phyloP scores from a whole-genome alignment of 2,113 vertebrate genomes.

The Sphyrna mokarran region DNA sequence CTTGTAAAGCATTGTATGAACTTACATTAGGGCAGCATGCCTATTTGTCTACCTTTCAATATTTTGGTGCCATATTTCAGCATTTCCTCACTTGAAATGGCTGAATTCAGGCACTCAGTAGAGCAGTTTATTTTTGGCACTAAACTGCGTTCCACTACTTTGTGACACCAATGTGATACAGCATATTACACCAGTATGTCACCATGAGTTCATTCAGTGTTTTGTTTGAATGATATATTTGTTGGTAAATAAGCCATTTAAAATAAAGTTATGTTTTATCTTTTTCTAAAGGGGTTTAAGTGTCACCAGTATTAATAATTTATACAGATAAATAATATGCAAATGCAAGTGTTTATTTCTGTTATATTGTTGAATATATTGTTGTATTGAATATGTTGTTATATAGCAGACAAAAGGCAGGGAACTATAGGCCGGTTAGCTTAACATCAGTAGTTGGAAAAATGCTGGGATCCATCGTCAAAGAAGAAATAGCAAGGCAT shows the following conservation, averaged over 20 bases:
- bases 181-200: not conserved
- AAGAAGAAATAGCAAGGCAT: too few relatives aligned
- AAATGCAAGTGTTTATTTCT: not conserved
- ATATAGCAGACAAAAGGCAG: too few relatives aligned
- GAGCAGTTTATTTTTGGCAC: not conserved
- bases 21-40: not conserved
- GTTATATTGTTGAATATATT: not conserved
- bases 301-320: not conserved
- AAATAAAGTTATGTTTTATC: not conserved
- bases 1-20: not conserved
- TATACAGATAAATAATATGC: not conserved
- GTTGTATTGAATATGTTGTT: too few relatives aligned
- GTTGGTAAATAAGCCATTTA: not conserved
- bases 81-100: not conserved
- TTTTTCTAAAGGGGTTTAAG: not conserved
- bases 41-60: not conserved
- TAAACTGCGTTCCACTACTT: not conserved
- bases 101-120: not conserved
- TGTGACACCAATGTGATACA: not conserved
- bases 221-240: not conserved
- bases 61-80: not conserved
- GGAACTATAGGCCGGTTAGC: too few relatives aligned
- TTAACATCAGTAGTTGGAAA: too few relatives aligned
- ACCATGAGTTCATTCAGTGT: not conserved
- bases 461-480: too few relatives aligned